Evolutionary conservation across 2,888 invertebrate genomes (phyloP).

Genomic region (Ganaspis brasiliensis): DNA sequence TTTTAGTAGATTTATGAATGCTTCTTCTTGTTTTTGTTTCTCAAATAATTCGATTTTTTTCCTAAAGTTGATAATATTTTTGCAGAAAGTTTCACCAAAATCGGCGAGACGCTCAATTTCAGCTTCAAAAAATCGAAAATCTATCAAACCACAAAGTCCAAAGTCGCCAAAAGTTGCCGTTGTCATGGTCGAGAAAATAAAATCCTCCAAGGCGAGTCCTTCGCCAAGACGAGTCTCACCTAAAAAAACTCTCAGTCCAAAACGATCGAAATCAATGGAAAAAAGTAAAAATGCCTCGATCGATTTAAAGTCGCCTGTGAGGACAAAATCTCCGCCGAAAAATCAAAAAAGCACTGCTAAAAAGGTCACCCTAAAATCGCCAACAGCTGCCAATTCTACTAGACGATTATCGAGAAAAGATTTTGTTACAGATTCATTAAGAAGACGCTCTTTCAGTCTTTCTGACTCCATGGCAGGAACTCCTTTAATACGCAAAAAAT

Average conservation of each 20-base stretch:
- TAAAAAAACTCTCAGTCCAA: constrained; percentile 51
- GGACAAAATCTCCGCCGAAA: constrained; percentile 41
- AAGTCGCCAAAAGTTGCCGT: constrained; percentile 14
- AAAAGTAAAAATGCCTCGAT: constrained; percentile 56
- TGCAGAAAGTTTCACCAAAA: too few species aligned
- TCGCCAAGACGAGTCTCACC: background rate
- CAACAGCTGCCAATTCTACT: background rate
- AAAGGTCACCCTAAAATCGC: too few species aligned
- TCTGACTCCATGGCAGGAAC: constrained; percentile 35
- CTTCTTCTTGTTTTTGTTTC: too few species aligned
- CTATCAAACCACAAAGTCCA: background rate
- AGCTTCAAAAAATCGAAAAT: constrained; percentile 17
- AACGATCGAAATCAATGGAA: constrained; percentile 51
- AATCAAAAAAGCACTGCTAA: background rate
- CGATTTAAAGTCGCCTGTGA: constrained; percentile 53
- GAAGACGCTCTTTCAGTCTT: constrained; percentile 37
- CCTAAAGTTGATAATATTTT: too few species aligned
- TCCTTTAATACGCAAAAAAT: constrained; percentile 14
- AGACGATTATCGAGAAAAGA: background rate
- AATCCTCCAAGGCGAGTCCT: background rate
- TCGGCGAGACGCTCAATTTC: too few species aligned
- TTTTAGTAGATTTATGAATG: too few species aligned
- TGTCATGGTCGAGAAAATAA: constrained; percentile 39
- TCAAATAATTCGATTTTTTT: too few species aligned
- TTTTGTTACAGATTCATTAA: too few species aligned